Percentiles rank a stretch among this genome's conserved stretches.
phyloP scores from a whole-genome alignment of 2,797 vertebrate species.

The Falco berigora region DNA sequence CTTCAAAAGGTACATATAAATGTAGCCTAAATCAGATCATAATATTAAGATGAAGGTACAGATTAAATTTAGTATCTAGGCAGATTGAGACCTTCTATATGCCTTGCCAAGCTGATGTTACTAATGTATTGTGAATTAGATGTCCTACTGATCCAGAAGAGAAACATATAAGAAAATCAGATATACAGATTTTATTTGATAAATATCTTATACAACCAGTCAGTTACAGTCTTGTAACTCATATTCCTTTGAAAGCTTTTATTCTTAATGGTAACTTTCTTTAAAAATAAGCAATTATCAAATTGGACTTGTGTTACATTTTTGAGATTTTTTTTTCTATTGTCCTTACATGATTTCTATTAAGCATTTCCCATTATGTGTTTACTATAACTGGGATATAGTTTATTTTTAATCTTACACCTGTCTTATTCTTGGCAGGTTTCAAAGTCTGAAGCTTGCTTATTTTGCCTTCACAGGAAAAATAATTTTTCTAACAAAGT shows the following conservation, averaged over 20 bases:
- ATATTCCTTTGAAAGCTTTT: not conserved
- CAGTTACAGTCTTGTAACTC: not conserved
- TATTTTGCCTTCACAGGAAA: not conserved
- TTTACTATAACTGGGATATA: not conserved
- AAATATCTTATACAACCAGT: not conserved
- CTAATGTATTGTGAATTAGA: slow-evolving; percentile 22
- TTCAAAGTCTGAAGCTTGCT: not conserved
- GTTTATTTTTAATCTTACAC: not conserved
- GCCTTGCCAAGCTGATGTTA: slow-evolving; percentile 7
- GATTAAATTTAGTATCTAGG: not conserved
- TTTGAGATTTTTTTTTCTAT: not conserved
- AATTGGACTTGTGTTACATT: not conserved
- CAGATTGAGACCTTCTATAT: not conserved
- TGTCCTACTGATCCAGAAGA: slow-evolving; percentile 5
- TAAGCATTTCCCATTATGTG: not conserved
- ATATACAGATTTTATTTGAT: not conserved
- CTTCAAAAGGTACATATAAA: not conserved
- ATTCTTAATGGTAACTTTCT: not conserved
- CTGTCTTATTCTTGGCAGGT: not conserved
- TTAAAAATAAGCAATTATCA: not conserved
- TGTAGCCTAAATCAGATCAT: not conserved
- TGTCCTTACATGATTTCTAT: not conserved
- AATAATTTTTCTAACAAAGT: not conserved
- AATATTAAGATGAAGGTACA: not conserved
- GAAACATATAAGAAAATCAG: slow-evolving; percentile 11